Evolutionary conservation across 2,888 invertebrate species (phyloP).

Genomic region (Ophion obscuratus): DNA sequence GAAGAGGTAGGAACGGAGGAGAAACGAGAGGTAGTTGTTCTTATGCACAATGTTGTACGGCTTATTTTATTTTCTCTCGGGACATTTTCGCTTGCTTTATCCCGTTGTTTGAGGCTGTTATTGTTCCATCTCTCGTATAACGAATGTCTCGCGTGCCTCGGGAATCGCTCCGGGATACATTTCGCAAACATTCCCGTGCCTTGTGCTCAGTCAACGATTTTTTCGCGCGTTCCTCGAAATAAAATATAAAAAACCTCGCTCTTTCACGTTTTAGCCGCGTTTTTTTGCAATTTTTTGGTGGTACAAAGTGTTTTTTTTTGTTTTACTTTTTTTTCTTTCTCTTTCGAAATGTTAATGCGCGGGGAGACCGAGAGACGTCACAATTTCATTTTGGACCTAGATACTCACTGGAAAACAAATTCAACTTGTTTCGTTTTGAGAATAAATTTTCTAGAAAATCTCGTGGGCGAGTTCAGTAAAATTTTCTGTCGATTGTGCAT

Average conservation of each 20-base stretch:
- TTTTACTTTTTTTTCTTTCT: too few species aligned
- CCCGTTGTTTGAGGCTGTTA: conserved; percentile 22
- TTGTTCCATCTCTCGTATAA: conserved; percentile 24
- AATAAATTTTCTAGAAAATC: too few species aligned
- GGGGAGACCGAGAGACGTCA: too few species aligned
- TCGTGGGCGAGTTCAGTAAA: too few species aligned
- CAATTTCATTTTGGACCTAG: too few species aligned
- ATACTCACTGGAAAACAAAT: too few species aligned
- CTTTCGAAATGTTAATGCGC: too few species aligned
- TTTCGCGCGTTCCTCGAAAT: neutral
- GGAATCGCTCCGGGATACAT: neutral
- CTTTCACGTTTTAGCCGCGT: too few species aligned
- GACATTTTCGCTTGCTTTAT: conserved; percentile 28
- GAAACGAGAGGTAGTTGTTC: neutral
- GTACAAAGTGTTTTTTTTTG: too few species aligned
- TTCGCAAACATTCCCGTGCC: neutral
- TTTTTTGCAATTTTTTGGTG: too few species aligned
- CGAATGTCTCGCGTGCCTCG: neutral
- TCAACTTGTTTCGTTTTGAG: too few species aligned
- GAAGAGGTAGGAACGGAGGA: neutral
- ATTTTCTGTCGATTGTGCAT: too few species aligned
- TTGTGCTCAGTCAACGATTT: neutral
- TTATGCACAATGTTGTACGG: conserved; percentile 1
- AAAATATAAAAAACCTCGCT: neutral
- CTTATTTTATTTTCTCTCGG: conserved; percentile 30